A percentile compares a stretch with the other conserved stretches of the same genome.
Conservation (phyloP, 2,113 vertebrate species). For the Phrynosoma platyrhinos region DNA sequence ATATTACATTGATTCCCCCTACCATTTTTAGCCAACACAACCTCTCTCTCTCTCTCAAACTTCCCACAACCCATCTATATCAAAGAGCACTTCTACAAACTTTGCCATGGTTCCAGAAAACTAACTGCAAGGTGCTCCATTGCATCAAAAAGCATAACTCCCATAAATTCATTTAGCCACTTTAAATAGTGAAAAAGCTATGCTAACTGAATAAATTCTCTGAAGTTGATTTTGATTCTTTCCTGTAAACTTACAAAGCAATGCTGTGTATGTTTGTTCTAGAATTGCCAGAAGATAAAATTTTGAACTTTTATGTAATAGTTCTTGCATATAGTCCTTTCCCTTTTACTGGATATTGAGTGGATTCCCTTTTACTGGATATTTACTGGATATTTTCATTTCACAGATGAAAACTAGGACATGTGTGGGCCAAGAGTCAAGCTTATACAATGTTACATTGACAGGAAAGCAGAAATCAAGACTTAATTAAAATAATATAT, state of each 20-base stretch:
- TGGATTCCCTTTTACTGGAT: no score
- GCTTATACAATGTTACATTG: no score
- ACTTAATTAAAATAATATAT: no score
- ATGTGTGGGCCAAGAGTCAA: no score
- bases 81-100: constrained; percentile 14
- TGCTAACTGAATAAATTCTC: background rate
- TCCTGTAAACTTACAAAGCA: background rate
- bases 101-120: background rate
- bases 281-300: no score
- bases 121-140: background rate
- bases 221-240: background rate
- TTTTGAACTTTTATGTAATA: no score
- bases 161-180: background rate
- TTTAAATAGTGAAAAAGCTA: background rate
- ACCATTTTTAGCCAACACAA: background rate
- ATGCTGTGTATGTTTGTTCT: background rate
- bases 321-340: no score
- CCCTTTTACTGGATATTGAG: no score
- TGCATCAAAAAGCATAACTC: background rate
- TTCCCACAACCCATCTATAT: background rate
- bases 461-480: no score
- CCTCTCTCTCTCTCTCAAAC: background rate
- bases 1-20: background rate
- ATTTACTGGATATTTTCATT: no score
- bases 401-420: no score